Evolutionary conservation across 2,797 vertebrate species (phyloP), one percentile per base, ranked within the genome.

Genomic region (Prunella strophiata): DNA sequence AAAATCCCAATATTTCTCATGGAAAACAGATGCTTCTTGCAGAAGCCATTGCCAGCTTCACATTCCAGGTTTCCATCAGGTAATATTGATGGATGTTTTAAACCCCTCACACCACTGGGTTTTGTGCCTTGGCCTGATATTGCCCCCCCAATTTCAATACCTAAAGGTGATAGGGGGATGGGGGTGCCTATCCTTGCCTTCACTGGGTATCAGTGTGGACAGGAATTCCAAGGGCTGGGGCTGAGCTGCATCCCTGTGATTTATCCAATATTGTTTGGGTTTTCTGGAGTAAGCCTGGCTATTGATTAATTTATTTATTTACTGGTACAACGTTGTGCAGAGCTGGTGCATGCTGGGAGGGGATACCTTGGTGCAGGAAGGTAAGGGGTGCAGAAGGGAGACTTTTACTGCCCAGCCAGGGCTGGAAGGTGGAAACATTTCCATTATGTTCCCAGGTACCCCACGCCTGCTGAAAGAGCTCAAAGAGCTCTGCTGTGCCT

Each of bases 401-500:
- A 51, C 10, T 19, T n/a, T 26, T 18, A 18, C 45, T 72, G 45
- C 68, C 38, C 50, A 71, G 50, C 36, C 16, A 23, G 61, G 34
- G 11, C 45, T 72, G 32, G 55, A 88, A 83, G 50, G 65, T 92
- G 55, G 42, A 88, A 93, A 68, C 81, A 71, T 91, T 96, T 92
- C 78, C 92, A 30, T 89, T 61, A 82, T 70, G 36, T 27, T 63
- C 36, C 68, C 42, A 48, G 57, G 50, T 45, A 90, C 47, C 76
- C 68, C 55, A 16, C 0, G n/a, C 23, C 23, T 62, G 61, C 88
- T 86, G 0, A 11, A 82, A 55, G 67, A 22, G 63, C 70, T 85
- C 7, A 30, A 38, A 85, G 89, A 81, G 67, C 9, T 5, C 79
- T 94, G 85, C 86, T 93, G 73, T 93, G 93, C 95, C 84, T 91